These are phyloP conservation scores for Drosophila aff. DNA, from an alignment of 1,140 invertebrate species.

Conservation along the genomic window DNA sequence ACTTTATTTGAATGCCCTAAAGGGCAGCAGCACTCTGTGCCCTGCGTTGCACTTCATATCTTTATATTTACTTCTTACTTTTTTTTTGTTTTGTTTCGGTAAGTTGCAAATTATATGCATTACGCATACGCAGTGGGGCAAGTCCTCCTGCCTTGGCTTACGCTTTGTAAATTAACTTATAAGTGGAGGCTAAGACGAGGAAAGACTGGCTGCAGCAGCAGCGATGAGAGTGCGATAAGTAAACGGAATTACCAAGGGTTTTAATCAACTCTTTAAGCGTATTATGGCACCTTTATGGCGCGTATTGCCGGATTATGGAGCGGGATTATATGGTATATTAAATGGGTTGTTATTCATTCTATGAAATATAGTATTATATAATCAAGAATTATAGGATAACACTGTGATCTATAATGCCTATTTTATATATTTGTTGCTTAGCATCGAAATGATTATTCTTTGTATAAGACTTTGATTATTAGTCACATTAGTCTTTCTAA, in stretches of 20 bases:
- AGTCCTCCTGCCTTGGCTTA: constrained; percentile 26
- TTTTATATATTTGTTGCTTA: not conserved
- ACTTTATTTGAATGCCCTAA: constrained; percentile 72
- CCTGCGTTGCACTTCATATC: not conserved
- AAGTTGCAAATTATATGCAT: constrained; percentile 78
- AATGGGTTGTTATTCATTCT: not conserved
- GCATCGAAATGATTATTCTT: no score
- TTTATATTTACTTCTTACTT: constrained; percentile 7
- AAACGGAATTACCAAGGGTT: constrained; percentile 29
- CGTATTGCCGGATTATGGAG: not conserved
- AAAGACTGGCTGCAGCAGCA: constrained; percentile 9
- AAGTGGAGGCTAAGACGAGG: constrained; percentile 39
- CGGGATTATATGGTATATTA: not conserved
- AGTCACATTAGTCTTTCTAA: no score
- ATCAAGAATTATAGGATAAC: no score
- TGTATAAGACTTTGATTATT: no score
- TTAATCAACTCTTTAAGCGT: constrained; percentile 13
- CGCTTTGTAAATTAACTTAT: constrained; percentile 73
- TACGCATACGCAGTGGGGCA: constrained; percentile 64
- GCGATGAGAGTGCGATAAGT: constrained; percentile 36
- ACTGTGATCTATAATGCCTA: not conserved
- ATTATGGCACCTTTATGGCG: constrained; percentile 4
- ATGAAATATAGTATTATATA: not conserved
- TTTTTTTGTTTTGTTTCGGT: constrained; percentile 4
- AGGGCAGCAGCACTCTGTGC: constrained; percentile 26